Conservation (phyloP, 2,113 vertebrate genomes). For the Salvelinus namaycush region DNA sequence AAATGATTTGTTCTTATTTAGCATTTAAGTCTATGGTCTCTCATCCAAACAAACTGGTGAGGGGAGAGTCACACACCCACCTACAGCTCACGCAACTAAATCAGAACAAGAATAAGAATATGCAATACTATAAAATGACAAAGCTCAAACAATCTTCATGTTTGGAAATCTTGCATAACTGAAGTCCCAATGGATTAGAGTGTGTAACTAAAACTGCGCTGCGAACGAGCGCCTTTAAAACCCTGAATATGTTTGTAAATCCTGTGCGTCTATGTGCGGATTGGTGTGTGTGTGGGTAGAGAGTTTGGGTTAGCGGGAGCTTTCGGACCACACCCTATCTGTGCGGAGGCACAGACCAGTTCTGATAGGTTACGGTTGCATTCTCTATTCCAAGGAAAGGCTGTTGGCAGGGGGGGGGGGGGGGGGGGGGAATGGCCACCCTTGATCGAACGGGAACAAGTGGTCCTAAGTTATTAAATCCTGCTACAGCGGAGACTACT, state of each 20-base stretch:
- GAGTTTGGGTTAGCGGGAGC: neutral
- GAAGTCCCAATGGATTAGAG: conserved; percentile 49
- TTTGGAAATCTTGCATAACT: conserved; percentile 60
- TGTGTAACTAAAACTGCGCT: conserved; percentile 47
- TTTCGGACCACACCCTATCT: conserved; percentile 2
- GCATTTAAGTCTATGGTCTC: conserved; percentile 16
- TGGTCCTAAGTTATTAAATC: neutral
- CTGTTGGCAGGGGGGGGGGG: neutral
- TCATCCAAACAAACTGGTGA: conserved; percentile 15
- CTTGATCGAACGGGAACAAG: neutral
- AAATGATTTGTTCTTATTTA: conserved; percentile 22
- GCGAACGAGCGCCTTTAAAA: conserved; percentile 53
- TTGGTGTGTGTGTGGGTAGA: conserved; percentile 8
- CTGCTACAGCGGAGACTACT: conserved; percentile 18
- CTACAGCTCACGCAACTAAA: conserved; percentile 54
- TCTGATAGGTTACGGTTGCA: neutral
- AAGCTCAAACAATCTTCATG: conserved; percentile 46
- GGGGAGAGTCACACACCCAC: conserved; percentile 18
- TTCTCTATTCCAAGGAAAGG: neutral
- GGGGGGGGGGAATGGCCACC: neutral
- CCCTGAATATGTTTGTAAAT: conserved; percentile 56
- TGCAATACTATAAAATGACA: conserved; percentile 45
- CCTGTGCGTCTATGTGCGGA: conserved; percentile 49
- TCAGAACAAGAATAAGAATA: conserved; percentile 42
- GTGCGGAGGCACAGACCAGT: neutral